Conservation (phyloP, 2,888 invertebrate species). For the Tiliacea aurago region DNA sequence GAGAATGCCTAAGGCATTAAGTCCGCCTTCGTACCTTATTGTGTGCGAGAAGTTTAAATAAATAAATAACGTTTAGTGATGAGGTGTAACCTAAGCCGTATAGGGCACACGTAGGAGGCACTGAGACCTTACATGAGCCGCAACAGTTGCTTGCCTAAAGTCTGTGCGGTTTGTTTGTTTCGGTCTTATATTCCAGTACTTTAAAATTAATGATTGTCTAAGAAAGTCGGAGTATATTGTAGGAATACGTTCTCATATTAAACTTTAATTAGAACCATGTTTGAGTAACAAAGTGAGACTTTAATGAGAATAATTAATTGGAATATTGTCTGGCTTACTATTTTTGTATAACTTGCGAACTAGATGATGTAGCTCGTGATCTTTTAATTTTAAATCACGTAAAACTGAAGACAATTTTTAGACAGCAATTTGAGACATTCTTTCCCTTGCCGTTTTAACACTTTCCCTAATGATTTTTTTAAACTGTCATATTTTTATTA, state of each 20-base stretch:
- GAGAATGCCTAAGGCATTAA: too few relatives aligned
- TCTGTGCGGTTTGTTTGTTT: conserved; percentile 41
- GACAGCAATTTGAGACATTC: not conserved
- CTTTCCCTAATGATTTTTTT: too few relatives aligned
- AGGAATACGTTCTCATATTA: conserved; percentile 27
- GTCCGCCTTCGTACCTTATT: too few relatives aligned
- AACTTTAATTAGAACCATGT: conserved; percentile 35
- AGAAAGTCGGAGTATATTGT: conserved; percentile 34
- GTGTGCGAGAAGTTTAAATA: too few relatives aligned
- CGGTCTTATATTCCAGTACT: conserved; percentile 20
- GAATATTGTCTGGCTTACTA: conserved; percentile 4
- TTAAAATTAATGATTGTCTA: conserved; percentile 50
- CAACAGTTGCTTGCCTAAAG: conserved; percentile 9
- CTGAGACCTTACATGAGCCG: conserved; percentile 12
- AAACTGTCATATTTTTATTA: not conserved
- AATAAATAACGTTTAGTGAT: conserved; percentile 18
- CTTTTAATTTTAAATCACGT: not conserved
- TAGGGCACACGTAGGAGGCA: not conserved
- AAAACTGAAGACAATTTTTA: not conserved
- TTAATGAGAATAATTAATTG: conserved; percentile 27
- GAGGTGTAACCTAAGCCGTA: conserved; percentile 4
- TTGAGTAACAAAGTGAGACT: conserved; percentile 39
- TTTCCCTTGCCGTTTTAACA: not conserved
- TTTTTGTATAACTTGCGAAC: conserved; percentile 7
- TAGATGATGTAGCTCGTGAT: not conserved